Percentiles rank a stretch among this genome's conserved stretches.
These are phyloP conservation scores for Strix aluco DNA, from an alignment of 2,113 vertebrate species.

Conservation along the genomic window DNA sequence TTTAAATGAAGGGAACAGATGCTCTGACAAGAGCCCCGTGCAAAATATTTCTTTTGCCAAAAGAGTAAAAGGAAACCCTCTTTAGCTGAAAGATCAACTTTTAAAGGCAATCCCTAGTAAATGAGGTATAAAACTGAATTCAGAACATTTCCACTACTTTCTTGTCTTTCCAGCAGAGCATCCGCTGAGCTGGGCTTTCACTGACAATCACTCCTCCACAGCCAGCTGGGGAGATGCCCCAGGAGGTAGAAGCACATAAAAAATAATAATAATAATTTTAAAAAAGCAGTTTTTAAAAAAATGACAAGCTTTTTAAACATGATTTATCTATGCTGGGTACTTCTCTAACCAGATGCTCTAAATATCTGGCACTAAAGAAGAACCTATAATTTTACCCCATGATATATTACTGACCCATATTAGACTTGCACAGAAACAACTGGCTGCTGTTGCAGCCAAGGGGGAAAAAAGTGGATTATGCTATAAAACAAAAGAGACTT, in stretches of 20 bases:
- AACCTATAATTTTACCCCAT: neutral
- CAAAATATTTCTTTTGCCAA: neutral
- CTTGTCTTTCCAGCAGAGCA: neutral
- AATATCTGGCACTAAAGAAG: neutral
- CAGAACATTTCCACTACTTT: neutral
- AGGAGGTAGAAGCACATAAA: neutral
- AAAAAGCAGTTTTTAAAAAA: neutral
- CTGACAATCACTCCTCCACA: neutral
- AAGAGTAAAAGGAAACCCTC: neutral
- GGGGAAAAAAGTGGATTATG: neutral
- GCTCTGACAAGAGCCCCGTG: neutral
- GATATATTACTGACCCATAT: neutral
- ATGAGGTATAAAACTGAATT: neutral
- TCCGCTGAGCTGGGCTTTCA: neutral
- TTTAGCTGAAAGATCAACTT: neutral
- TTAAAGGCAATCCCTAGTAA: neutral
- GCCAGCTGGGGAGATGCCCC: neutral
- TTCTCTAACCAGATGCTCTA: constrained; percentile 3
- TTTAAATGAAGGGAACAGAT: neutral
- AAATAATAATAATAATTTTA: neutral
- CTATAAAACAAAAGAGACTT: neutral
- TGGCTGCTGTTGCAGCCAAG: neutral
- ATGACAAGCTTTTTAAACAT: neutral
- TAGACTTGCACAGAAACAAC: neutral
- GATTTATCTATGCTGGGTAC: constrained; percentile 11